These are phyloP conservation scores for Pinna nobilis DNA, from an alignment of 1,140 invertebrate genomes.

Conservation along the genomic window DNA sequence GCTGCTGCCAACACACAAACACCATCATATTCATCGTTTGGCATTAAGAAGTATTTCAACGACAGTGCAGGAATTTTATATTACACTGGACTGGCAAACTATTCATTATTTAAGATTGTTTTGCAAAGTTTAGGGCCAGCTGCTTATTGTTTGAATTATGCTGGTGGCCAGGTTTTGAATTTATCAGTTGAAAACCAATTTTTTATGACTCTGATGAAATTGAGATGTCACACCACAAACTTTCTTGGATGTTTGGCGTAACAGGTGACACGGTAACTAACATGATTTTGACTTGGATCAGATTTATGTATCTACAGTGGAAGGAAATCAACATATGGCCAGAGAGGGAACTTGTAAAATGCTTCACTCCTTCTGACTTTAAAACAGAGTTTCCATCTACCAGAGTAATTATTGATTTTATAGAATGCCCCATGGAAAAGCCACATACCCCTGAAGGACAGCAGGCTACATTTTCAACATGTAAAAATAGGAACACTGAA, in stretches of 20 bases:
- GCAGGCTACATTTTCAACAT: constrained; percentile 61
- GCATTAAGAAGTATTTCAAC: background rate
- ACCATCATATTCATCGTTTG: background rate
- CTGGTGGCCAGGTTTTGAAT: too few species aligned
- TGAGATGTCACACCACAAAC: constrained; percentile 45
- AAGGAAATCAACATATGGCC: constrained; percentile 60
- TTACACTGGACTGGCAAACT: background rate
- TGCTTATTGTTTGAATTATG: too few species aligned
- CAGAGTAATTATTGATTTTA: constrained; percentile 61
- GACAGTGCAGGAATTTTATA: background rate
- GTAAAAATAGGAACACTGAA: constrained; percentile 61
- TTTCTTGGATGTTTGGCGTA: constrained; percentile 56
- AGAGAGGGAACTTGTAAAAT: constrained; percentile 41
- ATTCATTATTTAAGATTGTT: constrained; percentile 14
- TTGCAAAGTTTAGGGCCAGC: constrained; percentile 7
- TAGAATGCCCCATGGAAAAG: constrained; percentile 56
- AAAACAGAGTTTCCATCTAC: constrained; percentile 55
- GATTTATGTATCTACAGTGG: constrained; percentile 53
- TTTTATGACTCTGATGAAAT: constrained; percentile 58
- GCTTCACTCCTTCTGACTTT: constrained; percentile 57
- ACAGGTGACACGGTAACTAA: constrained; percentile 48
- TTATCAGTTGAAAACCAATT: constrained; percentile 21
- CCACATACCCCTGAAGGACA: constrained; percentile 49
- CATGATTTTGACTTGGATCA: constrained; percentile 56
- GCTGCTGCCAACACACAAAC: too few species aligned